phyloP scores from a whole-genome alignment of 2,888 invertebrate species.

The Liopterus haemorrhoidalis region DNA sequence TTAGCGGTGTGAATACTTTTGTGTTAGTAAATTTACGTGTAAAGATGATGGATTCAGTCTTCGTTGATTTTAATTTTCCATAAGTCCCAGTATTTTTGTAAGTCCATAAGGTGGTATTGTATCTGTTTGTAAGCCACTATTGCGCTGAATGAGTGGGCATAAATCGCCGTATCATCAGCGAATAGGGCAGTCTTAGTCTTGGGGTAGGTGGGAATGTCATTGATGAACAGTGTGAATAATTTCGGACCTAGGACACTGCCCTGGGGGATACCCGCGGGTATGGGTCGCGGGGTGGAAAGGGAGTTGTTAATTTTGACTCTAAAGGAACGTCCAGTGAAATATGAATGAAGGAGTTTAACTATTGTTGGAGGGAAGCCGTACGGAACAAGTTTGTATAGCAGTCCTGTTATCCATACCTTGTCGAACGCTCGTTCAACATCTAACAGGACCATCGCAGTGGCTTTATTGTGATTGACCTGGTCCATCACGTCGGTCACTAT shows the following conservation, averaged over 20 bases:
- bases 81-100: not conserved
- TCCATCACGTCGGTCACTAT: conserved; percentile 30
- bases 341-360: not conserved
- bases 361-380: not conserved
- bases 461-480: conserved; percentile 29
- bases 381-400: not conserved
- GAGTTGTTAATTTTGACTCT: not conserved
- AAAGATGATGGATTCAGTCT: not conserved
- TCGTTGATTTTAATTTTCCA: not conserved
- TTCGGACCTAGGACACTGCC: no score
- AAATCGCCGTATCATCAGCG: not conserved
- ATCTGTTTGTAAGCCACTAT: not conserved
- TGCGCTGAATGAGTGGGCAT: not conserved
- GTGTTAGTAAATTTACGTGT: not conserved
- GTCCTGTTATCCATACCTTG: no score
- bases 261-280: no score
- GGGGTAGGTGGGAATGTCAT: no score
- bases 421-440: conserved; percentile 37
- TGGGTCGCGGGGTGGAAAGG: not conserved
- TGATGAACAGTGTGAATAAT: no score
- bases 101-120: not conserved
- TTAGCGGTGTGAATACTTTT: not conserved
- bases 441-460: conserved; percentile 31
- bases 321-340: not conserved
- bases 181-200: no score